phyloP scores from a whole-genome alignment of 2,888 invertebrate species.

The Philhelius pedissequus region DNA sequence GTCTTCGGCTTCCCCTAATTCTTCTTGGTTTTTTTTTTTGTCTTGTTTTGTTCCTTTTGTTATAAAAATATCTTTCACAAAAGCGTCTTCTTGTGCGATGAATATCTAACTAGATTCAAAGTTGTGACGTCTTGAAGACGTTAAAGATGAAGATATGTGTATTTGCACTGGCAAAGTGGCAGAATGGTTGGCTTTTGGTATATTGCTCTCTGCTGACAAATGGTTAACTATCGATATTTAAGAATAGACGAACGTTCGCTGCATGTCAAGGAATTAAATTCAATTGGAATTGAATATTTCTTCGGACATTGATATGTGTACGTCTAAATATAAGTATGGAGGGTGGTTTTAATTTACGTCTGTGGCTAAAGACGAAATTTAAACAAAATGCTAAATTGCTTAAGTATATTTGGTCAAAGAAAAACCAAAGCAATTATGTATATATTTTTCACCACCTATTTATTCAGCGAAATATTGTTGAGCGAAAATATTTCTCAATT shows the following conservation, averaged over 20 bases:
- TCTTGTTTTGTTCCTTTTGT: conserved; percentile 26
- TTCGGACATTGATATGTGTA: conserved; percentile 17
- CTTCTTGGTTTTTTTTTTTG: background rate
- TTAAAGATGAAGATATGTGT: conserved; percentile 8
- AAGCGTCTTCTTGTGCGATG: conserved; percentile 52
- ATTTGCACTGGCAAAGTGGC: conserved; percentile 5
- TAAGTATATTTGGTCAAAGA: too few species aligned
- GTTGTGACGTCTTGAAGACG: conserved; percentile 5
- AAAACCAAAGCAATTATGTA: too few species aligned
- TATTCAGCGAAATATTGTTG: too few species aligned
- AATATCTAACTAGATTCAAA: conserved; percentile 57
- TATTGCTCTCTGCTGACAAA: background rate
- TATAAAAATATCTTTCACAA: conserved; percentile 39
- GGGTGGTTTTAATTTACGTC: background rate
- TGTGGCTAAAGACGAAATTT: too few species aligned
- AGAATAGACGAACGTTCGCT: conserved; percentile 4
- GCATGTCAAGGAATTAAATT: conserved; percentile 41
- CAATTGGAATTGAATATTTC: conserved; percentile 7
- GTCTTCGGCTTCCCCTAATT: conserved; percentile 17
- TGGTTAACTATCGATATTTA: conserved; percentile 46
- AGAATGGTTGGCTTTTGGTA: conserved; percentile 16
- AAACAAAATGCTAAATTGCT: too few species aligned
- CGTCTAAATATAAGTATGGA: background rate
- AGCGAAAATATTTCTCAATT: too few species aligned
- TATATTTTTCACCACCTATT: too few species aligned